phyloP scores from a whole-genome alignment of 2,797 vertebrate genomes.

The Leuciscus waleckii region DNA sequence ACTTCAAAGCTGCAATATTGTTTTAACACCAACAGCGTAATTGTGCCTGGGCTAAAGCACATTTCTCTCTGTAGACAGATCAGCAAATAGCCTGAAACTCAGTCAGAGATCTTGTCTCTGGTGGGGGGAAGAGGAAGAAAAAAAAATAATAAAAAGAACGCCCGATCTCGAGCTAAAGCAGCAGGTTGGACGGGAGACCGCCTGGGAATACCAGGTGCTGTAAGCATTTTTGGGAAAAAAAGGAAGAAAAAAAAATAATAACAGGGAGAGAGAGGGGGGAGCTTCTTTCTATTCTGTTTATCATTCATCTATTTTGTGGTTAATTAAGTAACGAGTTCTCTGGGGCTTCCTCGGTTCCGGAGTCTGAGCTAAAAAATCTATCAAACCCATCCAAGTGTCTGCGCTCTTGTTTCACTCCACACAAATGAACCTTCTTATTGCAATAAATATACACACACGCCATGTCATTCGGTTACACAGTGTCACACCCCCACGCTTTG shows the following conservation, averaged over 20 bases:
- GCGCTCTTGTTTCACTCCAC: conserved; percentile 64
- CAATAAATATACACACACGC: conserved; percentile 33
- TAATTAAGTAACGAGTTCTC: conserved; percentile 78
- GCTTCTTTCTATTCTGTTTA: conserved; percentile 67
- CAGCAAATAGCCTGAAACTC: conserved; percentile 66
- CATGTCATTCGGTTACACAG: conserved; percentile 54
- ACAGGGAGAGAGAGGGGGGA: background rate
- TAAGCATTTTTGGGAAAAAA: too few species aligned
- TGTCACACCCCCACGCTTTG: conserved; percentile 68
- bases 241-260: conserved; percentile 34
- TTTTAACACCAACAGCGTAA: conserved; percentile 39
- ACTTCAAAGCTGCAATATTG: conserved; percentile 38
- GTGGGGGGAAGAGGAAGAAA: background rate
- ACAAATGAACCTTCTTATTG: conserved; percentile 68
- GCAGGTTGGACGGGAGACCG: too few species aligned
- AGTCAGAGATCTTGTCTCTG: conserved; percentile 56
- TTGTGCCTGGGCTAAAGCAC: conserved; percentile 28
- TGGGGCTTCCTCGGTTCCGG: conserved; percentile 54
- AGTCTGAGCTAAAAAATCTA: conserved; percentile 66
- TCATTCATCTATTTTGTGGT: conserved; percentile 73
- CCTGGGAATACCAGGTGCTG: too few species aligned
- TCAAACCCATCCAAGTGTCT: conserved; percentile 71
- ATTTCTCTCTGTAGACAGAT: conserved; percentile 34
- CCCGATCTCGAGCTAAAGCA: too few species aligned
- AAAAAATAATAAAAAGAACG: too few species aligned